Evolutionary conservation across 2,888 invertebrate species (phyloP).

Genomic region (Cephus pulcher): DNA sequence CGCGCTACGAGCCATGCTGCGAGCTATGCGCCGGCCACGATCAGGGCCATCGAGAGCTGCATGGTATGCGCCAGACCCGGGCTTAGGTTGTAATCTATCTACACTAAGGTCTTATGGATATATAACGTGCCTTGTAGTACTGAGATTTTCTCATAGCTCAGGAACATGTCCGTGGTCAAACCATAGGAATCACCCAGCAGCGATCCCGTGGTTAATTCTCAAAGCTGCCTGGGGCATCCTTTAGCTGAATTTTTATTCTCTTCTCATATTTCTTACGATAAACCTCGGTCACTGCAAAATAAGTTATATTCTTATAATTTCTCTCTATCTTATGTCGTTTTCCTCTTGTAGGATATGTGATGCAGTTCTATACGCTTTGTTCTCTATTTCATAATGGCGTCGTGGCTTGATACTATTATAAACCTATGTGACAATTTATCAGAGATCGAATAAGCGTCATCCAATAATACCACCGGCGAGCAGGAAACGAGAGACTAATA

Average conservation of each 20-base stretch:
- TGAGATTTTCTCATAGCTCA: neutral
- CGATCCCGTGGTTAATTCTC: neutral
- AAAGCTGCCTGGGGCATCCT: neutral
- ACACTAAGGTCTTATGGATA: neutral
- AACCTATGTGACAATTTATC: neutral
- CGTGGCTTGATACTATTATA: neutral
- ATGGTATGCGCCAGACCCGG: neutral
- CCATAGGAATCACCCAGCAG: neutral
- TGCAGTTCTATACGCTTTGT: neutral
- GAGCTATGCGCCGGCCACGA: neutral
- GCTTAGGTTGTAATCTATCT: neutral
- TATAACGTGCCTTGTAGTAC: neutral
- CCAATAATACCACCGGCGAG: conserved; percentile 8
- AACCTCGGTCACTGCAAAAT: neutral
- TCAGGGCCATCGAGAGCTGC: neutral
- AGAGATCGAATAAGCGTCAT: conserved; percentile 3
- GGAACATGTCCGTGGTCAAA: neutral
- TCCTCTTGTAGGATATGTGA: neutral
- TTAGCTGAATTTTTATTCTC: neutral
- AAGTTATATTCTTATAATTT: neutral
- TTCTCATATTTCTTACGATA: neutral
- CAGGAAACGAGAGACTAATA: conserved; percentile 12
- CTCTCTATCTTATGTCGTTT: neutral
- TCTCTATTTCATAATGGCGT: neutral
- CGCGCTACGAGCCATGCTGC: neutral